These are phyloP conservation scores for Cherax quadricarinatus DNA, from an alignment of 1,140 invertebrate genomes.

Conservation along the genomic window DNA sequence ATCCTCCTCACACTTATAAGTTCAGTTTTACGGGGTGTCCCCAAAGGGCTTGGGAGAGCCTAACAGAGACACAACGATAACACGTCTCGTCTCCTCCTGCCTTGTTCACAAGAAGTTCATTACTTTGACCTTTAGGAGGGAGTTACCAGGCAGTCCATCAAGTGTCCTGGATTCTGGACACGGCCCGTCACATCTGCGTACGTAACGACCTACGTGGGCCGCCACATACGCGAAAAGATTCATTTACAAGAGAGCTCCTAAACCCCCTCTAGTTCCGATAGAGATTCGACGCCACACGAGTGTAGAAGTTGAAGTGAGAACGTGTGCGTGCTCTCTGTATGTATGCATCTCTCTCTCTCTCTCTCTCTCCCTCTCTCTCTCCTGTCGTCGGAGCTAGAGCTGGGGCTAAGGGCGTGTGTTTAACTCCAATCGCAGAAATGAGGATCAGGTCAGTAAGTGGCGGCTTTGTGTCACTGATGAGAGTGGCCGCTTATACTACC, in stretches of 20 bases:
- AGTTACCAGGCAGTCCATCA: not conserved
- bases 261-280: not conserved
- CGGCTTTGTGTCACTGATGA: slow-evolving; percentile 9
- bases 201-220: not conserved
- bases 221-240: not conserved
- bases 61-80: slow-evolving; percentile 29
- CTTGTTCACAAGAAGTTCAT: slow-evolving; percentile 35
- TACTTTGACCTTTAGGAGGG: slow-evolving; percentile 16
- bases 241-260: not conserved
- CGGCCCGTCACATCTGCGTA: not conserved
- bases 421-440: slow-evolving; percentile 43
- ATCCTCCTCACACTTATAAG: no score
- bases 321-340: no score
- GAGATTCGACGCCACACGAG: not conserved
- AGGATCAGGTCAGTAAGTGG: slow-evolving; percentile 18
- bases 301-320: not conserved
- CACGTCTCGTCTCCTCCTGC: not conserved
- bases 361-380: no score
- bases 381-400: no score
- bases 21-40: no score
- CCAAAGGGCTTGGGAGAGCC: no score
- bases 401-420: slow-evolving; percentile 27
- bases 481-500: slow-evolving; percentile 23
- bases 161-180: not conserved
- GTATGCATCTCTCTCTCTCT: no score